Base-by-base conservation (phyloP, 2,888 invertebrate species). In the Fabriciana adippe region DNA sequence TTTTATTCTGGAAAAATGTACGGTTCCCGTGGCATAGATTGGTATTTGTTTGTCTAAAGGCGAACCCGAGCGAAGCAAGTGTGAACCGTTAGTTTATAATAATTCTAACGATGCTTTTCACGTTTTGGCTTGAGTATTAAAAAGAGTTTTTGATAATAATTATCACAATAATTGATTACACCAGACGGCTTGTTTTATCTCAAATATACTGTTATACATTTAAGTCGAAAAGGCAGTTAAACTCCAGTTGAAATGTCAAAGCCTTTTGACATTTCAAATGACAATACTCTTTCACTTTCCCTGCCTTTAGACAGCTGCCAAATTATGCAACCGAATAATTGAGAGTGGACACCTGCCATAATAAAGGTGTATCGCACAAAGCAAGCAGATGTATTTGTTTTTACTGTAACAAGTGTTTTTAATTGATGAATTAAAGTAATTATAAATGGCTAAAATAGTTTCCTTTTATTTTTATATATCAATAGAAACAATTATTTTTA, bases 281-380 rank as follows among this genome's bases (percentile, higher is more conserved):
- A 55, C 57, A 65, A 47, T 53, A 60, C 64, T 60, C 55, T 68
- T 64, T 72, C 70, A 68, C 76, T 75, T 75, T 75, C 73, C 65
- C 75, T 8, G 74, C 73, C 73, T 75, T 77, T 70, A 83, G 83
- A 83, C 87, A 87, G 80, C 82, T 89, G 89, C 83, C 85, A 83
- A 81, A 79, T 80, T 78, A 73, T 74, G 76, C 76, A 72, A 72
- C 60, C 65, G 64, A 53, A 61, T 51, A 64, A 64, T 69, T 64
- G 59, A 69, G 68, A 47, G 62, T 63, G 70, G 41, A 56, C 72
- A 72, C 71, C 73, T 72, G 73, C 63, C 66, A 18, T 45, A 15
- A 47, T 68, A 55, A 67, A 65, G 55, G 51, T 64, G 64, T 66
- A 57, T 41, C 26, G 62, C 47, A 62, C 45, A 26, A 4, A 59